Evolutionary conservation across 2,113 vertebrate genomes (phyloP).

Genomic region (Zosterops borbonicus): DNA sequence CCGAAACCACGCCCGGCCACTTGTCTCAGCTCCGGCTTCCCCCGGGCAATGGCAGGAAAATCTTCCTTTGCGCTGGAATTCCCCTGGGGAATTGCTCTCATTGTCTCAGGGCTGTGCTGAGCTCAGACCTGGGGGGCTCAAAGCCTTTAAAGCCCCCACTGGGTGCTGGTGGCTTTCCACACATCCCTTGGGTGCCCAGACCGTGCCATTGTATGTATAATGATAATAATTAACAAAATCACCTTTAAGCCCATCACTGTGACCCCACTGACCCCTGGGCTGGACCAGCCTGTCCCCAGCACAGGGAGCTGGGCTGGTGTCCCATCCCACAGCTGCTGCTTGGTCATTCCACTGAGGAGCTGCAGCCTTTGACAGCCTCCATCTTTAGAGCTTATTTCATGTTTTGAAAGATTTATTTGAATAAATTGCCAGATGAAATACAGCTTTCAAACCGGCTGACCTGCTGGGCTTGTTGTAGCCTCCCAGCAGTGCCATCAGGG

Average conservation of each 20-base stretch:
- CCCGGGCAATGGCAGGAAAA: background rate
- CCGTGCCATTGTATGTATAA: accelerated
- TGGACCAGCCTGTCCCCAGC: background rate
- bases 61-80: background rate
- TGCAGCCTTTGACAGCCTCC: background rate
- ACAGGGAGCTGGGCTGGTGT: background rate
- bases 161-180: background rate
- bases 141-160: background rate
- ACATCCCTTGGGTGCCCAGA: background rate
- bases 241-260: background rate
- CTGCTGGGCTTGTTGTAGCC: slow-evolving; percentile 44
- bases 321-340: background rate
- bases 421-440: slow-evolving; percentile 29
- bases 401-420: slow-evolving; percentile 23
- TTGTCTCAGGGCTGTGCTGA: background rate
- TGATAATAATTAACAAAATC: background rate
- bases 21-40: background rate
- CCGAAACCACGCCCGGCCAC: background rate
- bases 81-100: background rate
- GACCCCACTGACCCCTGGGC: accelerated
- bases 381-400: background rate
- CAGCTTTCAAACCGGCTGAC: background rate
- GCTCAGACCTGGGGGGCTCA: background rate
- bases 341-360: background rate
- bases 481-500: slow-evolving; percentile 23